Evolutionary conservation across 2,797 vertebrate genomes (phyloP).

Genomic region (Myotis myotis): DNA sequence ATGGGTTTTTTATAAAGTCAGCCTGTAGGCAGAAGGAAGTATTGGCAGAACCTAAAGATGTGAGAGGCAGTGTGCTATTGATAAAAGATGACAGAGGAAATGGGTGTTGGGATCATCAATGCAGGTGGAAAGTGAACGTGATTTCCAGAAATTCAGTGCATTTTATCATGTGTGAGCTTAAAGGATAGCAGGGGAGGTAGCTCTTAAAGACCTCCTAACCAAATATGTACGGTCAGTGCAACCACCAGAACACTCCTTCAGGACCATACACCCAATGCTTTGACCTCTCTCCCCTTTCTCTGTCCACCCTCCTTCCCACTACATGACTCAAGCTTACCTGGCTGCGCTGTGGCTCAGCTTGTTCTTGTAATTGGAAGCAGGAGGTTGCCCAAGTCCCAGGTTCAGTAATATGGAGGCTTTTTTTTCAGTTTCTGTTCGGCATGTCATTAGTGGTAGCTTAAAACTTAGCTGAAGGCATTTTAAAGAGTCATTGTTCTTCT

Average conservation of each 20-base stretch:
- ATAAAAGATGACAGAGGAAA: background rate
- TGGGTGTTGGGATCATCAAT: background rate
- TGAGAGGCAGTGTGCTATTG: background rate
- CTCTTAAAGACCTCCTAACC: background rate
- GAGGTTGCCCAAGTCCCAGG: background rate
- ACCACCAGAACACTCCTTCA: background rate
- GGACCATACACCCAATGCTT: background rate
- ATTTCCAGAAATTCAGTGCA: background rate
- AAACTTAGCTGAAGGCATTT: conserved; percentile 31
- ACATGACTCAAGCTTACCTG: background rate
- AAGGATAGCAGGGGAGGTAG: background rate
- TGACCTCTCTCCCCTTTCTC: background rate
- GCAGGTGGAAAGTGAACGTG: background rate
- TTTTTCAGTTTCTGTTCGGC: background rate
- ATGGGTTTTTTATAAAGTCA: background rate
- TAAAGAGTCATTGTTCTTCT: background rate
- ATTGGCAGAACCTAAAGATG: background rate
- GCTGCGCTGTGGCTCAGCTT: background rate
- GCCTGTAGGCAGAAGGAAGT: background rate
- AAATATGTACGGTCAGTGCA: background rate
- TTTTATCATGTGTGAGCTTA: background rate
- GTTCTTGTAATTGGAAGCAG: conserved; percentile 27
- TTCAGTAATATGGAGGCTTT: background rate
- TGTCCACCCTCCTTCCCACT: background rate
- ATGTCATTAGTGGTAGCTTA: background rate